Evolutionary conservation across 2,888 invertebrate species (phyloP).

Genomic region (Mongoloraphidia duomilia): DNA sequence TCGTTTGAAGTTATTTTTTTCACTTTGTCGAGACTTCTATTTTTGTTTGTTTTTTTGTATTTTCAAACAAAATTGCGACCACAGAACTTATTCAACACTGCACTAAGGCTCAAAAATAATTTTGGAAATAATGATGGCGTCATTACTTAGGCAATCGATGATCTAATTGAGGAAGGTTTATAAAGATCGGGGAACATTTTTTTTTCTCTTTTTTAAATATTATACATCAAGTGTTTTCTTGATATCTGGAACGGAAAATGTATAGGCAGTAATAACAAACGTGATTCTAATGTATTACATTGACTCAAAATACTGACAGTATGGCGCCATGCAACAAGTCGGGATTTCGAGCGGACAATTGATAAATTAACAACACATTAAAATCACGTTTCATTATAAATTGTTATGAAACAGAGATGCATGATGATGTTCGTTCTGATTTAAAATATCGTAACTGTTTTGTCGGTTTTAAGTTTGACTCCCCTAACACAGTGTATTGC

Average conservation of each 20-base stretch:
- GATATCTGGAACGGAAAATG: not conserved
- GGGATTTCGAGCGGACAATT: not conserved
- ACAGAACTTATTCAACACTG: too few relatives aligned
- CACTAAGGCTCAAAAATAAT: too few relatives aligned
- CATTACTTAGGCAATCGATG: too few relatives aligned
- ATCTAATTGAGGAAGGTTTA: not conserved
- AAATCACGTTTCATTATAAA: not conserved
- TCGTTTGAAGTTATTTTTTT: too few relatives aligned
- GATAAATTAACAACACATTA: not conserved
- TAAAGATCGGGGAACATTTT: not conserved
- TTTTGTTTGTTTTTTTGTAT: too few relatives aligned
- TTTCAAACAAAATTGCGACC: too few relatives aligned
- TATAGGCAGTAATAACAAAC: not conserved
- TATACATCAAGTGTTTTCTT: not conserved
- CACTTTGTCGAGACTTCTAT: too few relatives aligned
- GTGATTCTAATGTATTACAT: not conserved
- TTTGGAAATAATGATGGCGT: too few relatives aligned
- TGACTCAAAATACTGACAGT: not conserved
- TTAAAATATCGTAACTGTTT: not conserved
- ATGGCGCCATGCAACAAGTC: not conserved
- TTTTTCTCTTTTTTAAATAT: not conserved
- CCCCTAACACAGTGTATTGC: not conserved
- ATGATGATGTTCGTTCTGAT: not conserved
- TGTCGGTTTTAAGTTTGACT: not conserved
- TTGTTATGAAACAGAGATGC: not conserved